These are phyloP conservation scores for Nemopilema nomurai DNA, from an alignment of 30 jellyfish, hydroid and myxozoan genomes.

Conservation along the genomic window DNA sequence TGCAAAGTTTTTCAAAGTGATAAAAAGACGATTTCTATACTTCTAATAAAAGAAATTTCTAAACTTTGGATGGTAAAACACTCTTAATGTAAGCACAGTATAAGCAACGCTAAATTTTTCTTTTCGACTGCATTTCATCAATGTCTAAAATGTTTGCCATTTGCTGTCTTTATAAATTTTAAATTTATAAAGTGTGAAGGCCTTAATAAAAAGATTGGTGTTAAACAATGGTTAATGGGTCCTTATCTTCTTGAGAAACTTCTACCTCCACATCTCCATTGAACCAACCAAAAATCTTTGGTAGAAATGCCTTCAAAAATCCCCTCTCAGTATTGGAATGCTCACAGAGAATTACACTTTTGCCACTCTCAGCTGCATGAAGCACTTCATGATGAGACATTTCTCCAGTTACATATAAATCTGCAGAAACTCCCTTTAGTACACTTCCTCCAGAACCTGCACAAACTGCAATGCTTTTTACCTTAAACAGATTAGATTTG, in stretches of 20 bases:
- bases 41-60: no score
- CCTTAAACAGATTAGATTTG: constrained; percentile 49
- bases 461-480: constrained; percentile 83
- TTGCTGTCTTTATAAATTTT: no score
- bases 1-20: no score
- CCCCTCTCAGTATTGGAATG: constrained; percentile 97
- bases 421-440: constrained; percentile 82
- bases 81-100: no score
- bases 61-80: no score
- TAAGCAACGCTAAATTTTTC: no score
- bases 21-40: no score
- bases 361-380: constrained; percentile 84
- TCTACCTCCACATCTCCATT: constrained; percentile 53
- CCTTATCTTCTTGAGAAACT: constrained; percentile 75
- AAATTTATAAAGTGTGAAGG: no score
- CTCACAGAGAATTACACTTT: constrained; percentile 84
- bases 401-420: constrained; percentile 92
- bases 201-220: neutral
- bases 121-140: no score
- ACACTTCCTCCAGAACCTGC: constrained; percentile 99
- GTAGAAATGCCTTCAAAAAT: constrained; percentile 47
- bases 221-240: constrained; percentile 79
- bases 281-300: constrained; percentile 37
- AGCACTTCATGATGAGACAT: constrained; percentile 96
- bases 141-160: no score